Base-by-base conservation (phyloP, 2,888 invertebrate species). In the Dolichomitus sp. region DNA sequence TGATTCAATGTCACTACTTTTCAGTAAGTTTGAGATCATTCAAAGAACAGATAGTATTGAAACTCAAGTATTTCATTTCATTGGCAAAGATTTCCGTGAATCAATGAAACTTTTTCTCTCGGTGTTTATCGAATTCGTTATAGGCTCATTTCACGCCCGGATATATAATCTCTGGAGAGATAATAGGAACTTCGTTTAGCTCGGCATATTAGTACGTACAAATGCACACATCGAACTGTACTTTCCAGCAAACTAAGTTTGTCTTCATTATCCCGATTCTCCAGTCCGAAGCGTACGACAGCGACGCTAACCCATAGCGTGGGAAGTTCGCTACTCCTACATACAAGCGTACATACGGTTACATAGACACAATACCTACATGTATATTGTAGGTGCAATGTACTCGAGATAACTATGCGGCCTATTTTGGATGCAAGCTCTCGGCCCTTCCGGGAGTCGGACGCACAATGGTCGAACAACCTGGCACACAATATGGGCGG, bases 351-450 rank as follows among this genome's bases (percentile, higher is more conserved):
- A 14, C 59, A 17, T 17, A 48, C 57, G 33, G 42, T 57, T 23
- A 63, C 42, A 12, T 42, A 19, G 37, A 42, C 5, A 48, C 48
- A 1, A 23, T 17, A 48, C 33, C 7, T 37, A 14, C 57, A 30
- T 27, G 17, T 23, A 57, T 19, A 65, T 19, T 57, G 37, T 33
- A 65, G 70, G 79, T 75, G 79, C 57, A 79, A 75, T 68, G 68
- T 45, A 72, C 83, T 76, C 68, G 83, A 72, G 76, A 83, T 76
- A 79, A 80, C 83, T 61, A 68, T 40, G 72, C 61, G 61, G 83
- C 79, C 79, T 83, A 83, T 80, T 80, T 73, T 48, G 76, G 40
- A 57, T 72, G 37, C 42, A 33, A 42, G 59, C 61, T 48, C 54
- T 50, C 57, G 33, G 68, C n/a, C 61, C 54, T 74, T 78, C 37